A percentile compares a stretch with the other conserved stretches of the same genome.
phyloP scores from a whole-genome alignment of 1,140 invertebrate species.

The Dinoponera quadriceps region DNA sequence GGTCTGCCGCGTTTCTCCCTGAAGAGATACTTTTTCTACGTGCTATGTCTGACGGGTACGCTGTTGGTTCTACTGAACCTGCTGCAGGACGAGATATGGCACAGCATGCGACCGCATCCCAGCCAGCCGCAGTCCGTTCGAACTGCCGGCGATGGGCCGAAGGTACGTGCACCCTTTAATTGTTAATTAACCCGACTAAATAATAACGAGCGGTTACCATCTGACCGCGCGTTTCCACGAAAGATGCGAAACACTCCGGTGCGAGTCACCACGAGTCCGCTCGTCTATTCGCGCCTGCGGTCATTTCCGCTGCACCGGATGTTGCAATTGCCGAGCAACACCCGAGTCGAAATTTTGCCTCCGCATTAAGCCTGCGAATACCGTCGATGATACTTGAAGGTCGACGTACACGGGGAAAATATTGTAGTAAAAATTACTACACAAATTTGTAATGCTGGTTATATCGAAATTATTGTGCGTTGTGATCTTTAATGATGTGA shows the following conservation, averaged over 20 bases:
- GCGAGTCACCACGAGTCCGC: too few relatives aligned
- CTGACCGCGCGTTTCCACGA: background rate
- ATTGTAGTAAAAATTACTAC: too few relatives aligned
- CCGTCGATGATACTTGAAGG: too few relatives aligned
- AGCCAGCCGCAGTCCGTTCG: constrained; percentile 73
- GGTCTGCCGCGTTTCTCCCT: constrained; percentile 85
- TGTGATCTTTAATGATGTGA: too few relatives aligned
- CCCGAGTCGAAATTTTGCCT: too few relatives aligned
- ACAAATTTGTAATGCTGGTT: too few relatives aligned
- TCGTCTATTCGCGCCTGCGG: background rate
- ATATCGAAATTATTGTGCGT: too few relatives aligned
- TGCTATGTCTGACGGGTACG: constrained; percentile 82
- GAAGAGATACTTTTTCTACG: constrained; percentile 85
- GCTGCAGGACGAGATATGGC: constrained; percentile 84
- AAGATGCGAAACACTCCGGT: too few relatives aligned
- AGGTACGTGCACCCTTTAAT: constrained; percentile 70
- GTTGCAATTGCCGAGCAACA: background rate
- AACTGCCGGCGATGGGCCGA: constrained; percentile 67
- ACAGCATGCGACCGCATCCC: constrained; percentile 75
- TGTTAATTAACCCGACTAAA: constrained; percentile 12
- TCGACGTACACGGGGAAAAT: too few relatives aligned
- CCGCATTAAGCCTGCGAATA: too few relatives aligned
- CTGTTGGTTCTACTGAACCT: constrained; percentile 84
- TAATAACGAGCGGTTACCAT: background rate
- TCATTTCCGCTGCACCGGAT: background rate